Evolutionary conservation across 2,888 invertebrate genomes (phyloP).

Genomic region (Dryococelus australis): DNA sequence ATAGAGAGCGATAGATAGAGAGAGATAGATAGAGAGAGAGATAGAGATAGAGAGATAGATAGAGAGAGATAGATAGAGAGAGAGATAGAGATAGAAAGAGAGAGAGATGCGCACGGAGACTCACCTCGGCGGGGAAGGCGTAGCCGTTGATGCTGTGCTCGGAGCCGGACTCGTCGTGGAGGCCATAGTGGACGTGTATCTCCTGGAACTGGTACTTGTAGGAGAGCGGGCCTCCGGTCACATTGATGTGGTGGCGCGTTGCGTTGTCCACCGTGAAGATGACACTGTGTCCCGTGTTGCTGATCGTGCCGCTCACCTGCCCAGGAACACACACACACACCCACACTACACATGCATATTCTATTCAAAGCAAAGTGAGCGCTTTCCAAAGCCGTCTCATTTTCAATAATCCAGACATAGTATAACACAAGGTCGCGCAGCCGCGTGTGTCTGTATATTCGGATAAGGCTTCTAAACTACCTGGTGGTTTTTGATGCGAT

Average conservation of each 20-base stretch:
- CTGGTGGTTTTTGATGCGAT: too few species aligned
- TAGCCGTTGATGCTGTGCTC: slow-evolving; percentile 97
- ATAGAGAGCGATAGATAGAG: too few species aligned
- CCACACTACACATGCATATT: neutral
- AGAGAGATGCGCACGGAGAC: slow-evolving; percentile 49
- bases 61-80: too few species aligned
- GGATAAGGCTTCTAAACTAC: too few species aligned
- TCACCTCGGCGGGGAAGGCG: slow-evolving; percentile 97
- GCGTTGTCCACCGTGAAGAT: slow-evolving; percentile 90
- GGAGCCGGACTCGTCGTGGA: slow-evolving; percentile 90
- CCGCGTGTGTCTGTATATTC: too few species aligned
- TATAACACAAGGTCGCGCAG: neutral
- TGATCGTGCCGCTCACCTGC: slow-evolving; percentile 88
- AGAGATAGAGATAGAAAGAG: too few species aligned
- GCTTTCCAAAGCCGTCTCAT: too few species aligned
- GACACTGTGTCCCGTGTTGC: slow-evolving; percentile 94
- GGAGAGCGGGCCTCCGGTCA: slow-evolving; percentile 94
- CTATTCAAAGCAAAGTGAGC: too few species aligned
- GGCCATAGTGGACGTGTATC: slow-evolving; percentile 93
- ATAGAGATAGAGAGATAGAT: too few species aligned
- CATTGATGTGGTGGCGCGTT: slow-evolving; percentile 85
- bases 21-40: too few species aligned
- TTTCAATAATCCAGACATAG: neutral
- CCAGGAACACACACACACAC: slow-evolving; percentile 42
- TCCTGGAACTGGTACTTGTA: slow-evolving; percentile 96